Base-by-base conservation (phyloP, 2,888 invertebrate species). In the Sesia bembeciformis region DNA sequence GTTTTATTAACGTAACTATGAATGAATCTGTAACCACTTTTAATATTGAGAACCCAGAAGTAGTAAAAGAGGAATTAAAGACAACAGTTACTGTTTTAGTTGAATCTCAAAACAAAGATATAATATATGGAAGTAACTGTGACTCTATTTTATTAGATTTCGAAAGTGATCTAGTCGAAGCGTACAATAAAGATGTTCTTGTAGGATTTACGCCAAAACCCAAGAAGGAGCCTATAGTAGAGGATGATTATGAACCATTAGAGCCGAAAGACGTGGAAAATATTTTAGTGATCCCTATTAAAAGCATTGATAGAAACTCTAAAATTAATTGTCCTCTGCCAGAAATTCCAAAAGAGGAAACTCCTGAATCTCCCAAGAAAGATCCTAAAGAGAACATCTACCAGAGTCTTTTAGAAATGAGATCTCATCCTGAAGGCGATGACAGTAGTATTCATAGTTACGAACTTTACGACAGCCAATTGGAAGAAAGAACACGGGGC, bases 391-490 rank as follows among this genome's bases (percentile, higher is more conserved):
- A 85, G 52, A 88, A 88, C 64, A 81, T 88, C 59, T 90, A 90
- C 64, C 90, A 90, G 66, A 81, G 83, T 61, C 69, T 90, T 52
- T 63, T 84, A 61, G 89, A 90, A 70, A 83, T 87, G 78, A 77
- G 87, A 58, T 88, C 86, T 4, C 85, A 89, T 57, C 87, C 87
- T 38, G 90, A 88, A 72, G 90, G 87, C 1, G 89, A 90, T 58
- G 85, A 86, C 58, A 85, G 74, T 54, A 90, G 89, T 66, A 68
- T 90, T 51, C 91, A 91, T 57, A 91, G 90, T 59, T 91, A 91
- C 62, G 91, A 91, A 69, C 74, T 84, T 5, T 91, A 89, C 60
- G 84, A 82, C 3, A 78, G 73, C 51, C 77, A 80, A 41, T 63
- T 87, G 41, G 84, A 87, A 66, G 85, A 88, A 59, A 76, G 90